A percentile compares a stretch with the other conserved stretches of the same genome.
Conservation (phyloP, 2,888 invertebrate genomes). For the Dione vanillae region DNA sequence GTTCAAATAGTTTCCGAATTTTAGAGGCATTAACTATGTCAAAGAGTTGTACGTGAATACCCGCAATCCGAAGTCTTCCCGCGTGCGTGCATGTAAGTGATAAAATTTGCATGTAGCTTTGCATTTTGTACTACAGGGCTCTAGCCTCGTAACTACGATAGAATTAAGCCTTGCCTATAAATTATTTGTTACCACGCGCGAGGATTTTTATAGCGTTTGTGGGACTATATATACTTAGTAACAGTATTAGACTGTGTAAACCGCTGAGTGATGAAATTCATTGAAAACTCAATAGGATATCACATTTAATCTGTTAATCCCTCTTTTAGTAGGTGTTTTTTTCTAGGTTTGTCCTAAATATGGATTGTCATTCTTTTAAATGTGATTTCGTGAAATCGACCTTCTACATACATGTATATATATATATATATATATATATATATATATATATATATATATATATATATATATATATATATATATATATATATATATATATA, state of each 20-base stretch:
- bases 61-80: slow-evolving; percentile 34
- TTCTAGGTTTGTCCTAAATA: background rate
- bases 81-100: slow-evolving; percentile 41
- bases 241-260: background rate
- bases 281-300: slow-evolving; percentile 25
- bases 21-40: slow-evolving; percentile 13
- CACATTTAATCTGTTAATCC: slow-evolving; percentile 36
- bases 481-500: no score
- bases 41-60: slow-evolving; percentile 27
- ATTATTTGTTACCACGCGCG: slow-evolving; percentile 29
- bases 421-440: no score
- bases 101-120: slow-evolving; percentile 46
- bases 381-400: background rate
- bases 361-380: background rate
- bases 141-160: slow-evolving; percentile 33
- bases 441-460: no score
- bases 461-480: no score
- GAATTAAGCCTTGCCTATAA: slow-evolving; percentile 32
- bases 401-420: no score
- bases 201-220: slow-evolving; percentile 3
- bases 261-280: slow-evolving; percentile 10
- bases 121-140: slow-evolving; percentile 42
- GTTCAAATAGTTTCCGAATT: slow-evolving; percentile 2
- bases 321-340: slow-evolving; percentile 18
- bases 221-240: background rate